phyloP scores from a whole-genome alignment of 2,888 invertebrate genomes.

The Eupeodes latifasciatus region DNA sequence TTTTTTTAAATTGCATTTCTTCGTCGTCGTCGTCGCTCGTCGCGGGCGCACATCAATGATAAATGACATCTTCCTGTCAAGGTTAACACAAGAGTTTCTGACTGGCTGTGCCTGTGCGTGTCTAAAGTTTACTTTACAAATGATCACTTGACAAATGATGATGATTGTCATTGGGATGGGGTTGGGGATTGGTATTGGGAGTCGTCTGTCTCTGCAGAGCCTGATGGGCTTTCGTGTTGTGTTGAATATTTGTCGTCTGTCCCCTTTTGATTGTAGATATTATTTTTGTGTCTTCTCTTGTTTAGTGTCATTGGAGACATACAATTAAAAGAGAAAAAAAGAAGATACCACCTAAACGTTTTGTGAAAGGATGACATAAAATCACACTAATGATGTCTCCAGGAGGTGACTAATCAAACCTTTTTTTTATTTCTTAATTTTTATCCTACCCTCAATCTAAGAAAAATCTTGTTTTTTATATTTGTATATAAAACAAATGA shows the following conservation, averaged over 20 bases:
- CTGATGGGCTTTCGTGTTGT: conserved; percentile 24
- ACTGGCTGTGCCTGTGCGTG: conserved; percentile 34
- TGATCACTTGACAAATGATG: conserved; percentile 71
- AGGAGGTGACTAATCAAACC: conserved; percentile 31
- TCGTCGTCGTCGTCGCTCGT: neutral
- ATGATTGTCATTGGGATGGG: conserved; percentile 47
- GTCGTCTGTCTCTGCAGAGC: neutral
- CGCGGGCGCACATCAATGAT: conserved; percentile 43
- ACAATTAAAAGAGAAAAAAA: neutral
- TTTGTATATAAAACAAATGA: neutral
- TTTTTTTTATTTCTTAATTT: neutral
- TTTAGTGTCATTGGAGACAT: conserved; percentile 18
- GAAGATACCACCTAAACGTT: conserved; percentile 11
- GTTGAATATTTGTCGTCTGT: conserved; percentile 9
- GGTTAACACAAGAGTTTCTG: conserved; percentile 51
- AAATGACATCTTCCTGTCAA: conserved; percentile 55
- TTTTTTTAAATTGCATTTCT: conserved; percentile 58
- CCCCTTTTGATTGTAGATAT: conserved; percentile 25
- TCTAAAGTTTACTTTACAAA: conserved; percentile 57
- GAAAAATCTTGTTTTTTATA: neutral
- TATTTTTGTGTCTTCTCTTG: neutral
- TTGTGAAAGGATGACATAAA: conserved; percentile 48
- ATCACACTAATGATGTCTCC: conserved; percentile 53
- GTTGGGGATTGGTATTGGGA: neutral
- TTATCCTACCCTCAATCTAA: neutral